phyloP scores from a whole-genome alignment of 2,113 vertebrate genomes.

The Tapirus terrestris region DNA sequence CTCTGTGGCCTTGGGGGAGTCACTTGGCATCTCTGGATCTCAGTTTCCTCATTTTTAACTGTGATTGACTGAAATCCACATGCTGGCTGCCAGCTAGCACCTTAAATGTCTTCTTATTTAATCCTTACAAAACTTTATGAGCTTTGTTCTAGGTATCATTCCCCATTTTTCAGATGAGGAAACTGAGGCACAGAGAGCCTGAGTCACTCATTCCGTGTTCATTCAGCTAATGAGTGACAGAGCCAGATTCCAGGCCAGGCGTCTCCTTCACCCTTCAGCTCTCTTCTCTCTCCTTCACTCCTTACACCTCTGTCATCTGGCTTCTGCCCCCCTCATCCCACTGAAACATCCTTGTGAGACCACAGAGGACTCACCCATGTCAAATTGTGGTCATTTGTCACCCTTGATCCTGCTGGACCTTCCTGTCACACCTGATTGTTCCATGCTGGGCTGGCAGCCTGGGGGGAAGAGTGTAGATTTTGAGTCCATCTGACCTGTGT shows the following conservation, averaged over 20 bases:
- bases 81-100: too few relatives aligned
- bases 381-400: fast-evolving
- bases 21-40: neutral
- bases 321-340: fast-evolving
- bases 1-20: neutral
- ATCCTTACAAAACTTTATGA: fast-evolving
- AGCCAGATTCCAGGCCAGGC: neutral
- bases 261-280: fast-evolving
- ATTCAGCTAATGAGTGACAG: neutral
- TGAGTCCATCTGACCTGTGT: fast-evolving
- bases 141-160: fast-evolving
- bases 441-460: fast-evolving
- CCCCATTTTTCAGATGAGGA: neutral
- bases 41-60: neutral
- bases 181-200: neutral
- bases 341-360: neutral
- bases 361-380: fast-evolving
- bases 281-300: neutral
- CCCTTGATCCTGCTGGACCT: neutral
- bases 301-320: neutral
- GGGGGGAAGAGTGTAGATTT: fast-evolving
- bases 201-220: fast-evolving
- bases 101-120: neutral
- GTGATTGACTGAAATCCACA: fast-evolving
- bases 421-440: fast-evolving